Conservation (phyloP, 1,140 invertebrate species). For the Achroia grisella region DNA sequence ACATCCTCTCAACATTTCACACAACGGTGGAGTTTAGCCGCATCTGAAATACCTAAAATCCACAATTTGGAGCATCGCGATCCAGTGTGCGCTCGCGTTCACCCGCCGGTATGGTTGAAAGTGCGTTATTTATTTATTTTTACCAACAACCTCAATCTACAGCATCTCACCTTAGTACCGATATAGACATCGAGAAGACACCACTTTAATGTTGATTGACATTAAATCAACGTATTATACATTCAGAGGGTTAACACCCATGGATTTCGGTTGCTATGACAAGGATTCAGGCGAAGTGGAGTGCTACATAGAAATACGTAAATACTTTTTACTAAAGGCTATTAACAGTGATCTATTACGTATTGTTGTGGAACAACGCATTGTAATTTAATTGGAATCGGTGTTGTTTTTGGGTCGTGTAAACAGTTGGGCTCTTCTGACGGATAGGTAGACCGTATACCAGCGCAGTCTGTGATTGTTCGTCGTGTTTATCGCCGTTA, state of each 20-base stretch:
- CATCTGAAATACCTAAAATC: conserved; percentile 35
- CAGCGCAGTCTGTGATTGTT: conserved; percentile 53
- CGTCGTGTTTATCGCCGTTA: conserved; percentile 46
- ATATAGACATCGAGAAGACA: conserved; percentile 58
- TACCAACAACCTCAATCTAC: conserved; percentile 30
- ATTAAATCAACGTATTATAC: conserved; percentile 18
- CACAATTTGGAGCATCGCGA: conserved; percentile 45
- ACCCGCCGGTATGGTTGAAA: conserved; percentile 48
- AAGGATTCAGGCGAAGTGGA: conserved; percentile 71
- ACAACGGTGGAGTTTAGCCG: conserved; percentile 11
- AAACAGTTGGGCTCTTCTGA: conserved; percentile 60
- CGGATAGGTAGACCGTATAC: conserved; percentile 59
- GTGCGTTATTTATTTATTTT: conserved; percentile 69
- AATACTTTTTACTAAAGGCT: conserved; percentile 59
- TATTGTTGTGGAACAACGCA: conserved; percentile 50
- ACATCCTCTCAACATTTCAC: conserved; percentile 11
- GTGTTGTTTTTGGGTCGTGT: conserved; percentile 67
- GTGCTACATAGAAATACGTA: conserved; percentile 73
- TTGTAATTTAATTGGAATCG: conserved; percentile 69
- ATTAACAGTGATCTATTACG: conserved; percentile 42
- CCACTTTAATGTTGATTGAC: conserved; percentile 13
- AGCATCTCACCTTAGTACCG: conserved; percentile 47
- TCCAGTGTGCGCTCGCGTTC: conserved; percentile 39
- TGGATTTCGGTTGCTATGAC: conserved; percentile 72
- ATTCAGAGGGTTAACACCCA: conserved; percentile 44